phyloP scores from a whole-genome alignment of 2,888 invertebrate genomes.

The Lacanobia wlatinum region DNA sequence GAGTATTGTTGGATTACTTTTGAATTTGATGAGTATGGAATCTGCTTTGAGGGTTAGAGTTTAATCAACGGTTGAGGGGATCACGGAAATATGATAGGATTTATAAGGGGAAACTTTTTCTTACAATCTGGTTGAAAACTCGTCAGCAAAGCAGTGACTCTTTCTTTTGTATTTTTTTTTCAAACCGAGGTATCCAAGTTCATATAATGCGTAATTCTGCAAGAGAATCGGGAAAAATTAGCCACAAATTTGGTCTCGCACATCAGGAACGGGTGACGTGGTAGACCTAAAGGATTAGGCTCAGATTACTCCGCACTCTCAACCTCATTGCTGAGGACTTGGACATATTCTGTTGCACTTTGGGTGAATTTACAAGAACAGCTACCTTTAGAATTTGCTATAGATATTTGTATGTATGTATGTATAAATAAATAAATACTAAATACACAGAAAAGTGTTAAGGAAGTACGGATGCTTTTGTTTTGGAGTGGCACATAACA shows the following conservation, averaged over 20 bases:
- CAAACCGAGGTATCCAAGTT: not conserved
- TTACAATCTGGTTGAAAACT: not conserved
- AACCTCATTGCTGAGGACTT: too few species aligned
- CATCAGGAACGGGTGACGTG: too few species aligned
- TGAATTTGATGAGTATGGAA: constrained; percentile 52
- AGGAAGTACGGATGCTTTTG: not conserved
- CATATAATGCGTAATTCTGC: not conserved
- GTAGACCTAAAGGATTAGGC: not conserved
- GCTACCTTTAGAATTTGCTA: too few species aligned
- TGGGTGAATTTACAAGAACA: too few species aligned
- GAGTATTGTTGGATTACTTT: constrained; percentile 54
- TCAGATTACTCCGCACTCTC: too few species aligned
- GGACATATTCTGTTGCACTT: too few species aligned
- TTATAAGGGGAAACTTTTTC: not conserved
- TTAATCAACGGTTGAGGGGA: constrained; percentile 48
- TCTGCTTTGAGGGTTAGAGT: constrained; percentile 46
- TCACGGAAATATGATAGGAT: constrained; percentile 18
- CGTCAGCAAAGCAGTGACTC: not conserved
- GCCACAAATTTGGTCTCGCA: not conserved
- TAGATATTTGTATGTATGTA: too few species aligned
- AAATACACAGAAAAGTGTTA: not conserved
- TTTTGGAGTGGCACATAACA: too few species aligned
- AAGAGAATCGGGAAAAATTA: not conserved
- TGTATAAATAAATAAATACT: too few species aligned
- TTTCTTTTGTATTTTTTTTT: constrained; percentile 1